phyloP scores from a whole-genome alignment of 2,113 vertebrate genomes.

The Chaenocephalus aceratus region DNA sequence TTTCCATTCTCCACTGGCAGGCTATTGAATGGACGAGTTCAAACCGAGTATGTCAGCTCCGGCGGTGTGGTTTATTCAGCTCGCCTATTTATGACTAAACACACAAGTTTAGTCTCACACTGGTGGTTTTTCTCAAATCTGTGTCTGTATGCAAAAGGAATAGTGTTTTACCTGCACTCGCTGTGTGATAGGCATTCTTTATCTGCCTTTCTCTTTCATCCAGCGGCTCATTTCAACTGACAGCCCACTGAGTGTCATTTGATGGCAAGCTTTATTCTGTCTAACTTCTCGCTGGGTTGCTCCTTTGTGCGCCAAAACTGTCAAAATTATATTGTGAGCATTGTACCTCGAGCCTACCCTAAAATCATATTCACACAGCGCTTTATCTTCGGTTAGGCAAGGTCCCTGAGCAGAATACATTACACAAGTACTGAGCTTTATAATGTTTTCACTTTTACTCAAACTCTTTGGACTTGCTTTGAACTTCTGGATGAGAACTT shows the following conservation, averaged over 20 bases:
- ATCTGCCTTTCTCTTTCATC: slow-evolving; percentile 54
- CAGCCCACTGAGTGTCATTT: slow-evolving; percentile 67
- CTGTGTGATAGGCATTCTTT: slow-evolving; percentile 42
- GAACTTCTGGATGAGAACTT: slow-evolving; percentile 43
- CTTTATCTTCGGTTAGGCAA: slow-evolving; percentile 62
- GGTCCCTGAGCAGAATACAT: slow-evolving; percentile 61
- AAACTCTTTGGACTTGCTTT: slow-evolving; percentile 50
- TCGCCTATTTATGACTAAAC: slow-evolving; percentile 10
- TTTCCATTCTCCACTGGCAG: not conserved
- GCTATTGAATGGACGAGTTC: not conserved
- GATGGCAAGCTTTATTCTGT: slow-evolving; percentile 59
- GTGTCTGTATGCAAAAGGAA: slow-evolving; percentile 45
- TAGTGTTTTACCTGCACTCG: slow-evolving; percentile 47
- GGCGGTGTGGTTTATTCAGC: not conserved
- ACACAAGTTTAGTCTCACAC: slow-evolving; percentile 5
- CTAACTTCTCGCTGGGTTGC: slow-evolving; percentile 46
- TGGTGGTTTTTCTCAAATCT: slow-evolving; percentile 21
- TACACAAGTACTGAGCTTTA: slow-evolving; percentile 16
- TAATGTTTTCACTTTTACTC: slow-evolving; percentile 41
- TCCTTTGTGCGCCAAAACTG: slow-evolving; percentile 65
- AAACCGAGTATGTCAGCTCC: slow-evolving; percentile 6
- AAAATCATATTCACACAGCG: slow-evolving; percentile 56
- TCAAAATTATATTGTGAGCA: slow-evolving; percentile 61
- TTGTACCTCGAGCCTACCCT: slow-evolving; percentile 61
- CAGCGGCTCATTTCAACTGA: slow-evolving; percentile 60